Base-by-base conservation (phyloP, 2,797 vertebrate species). In the Melanotaenia trifasciata region DNA sequence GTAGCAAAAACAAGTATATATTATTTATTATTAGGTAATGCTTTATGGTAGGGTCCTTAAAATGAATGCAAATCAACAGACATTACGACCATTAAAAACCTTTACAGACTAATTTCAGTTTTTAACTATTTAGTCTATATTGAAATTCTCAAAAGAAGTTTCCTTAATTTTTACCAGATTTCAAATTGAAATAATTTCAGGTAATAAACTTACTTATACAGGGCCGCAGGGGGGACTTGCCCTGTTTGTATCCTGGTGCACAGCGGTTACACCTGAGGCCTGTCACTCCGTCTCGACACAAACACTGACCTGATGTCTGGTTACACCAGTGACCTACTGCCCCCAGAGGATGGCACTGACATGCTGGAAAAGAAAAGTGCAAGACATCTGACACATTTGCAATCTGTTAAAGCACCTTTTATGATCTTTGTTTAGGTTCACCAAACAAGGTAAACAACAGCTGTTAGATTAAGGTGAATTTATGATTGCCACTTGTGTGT, bases 241-340 rank as follows among this genome's bases (percentile, higher is more conserved):
- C 96, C 87, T 97, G 97, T 85, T 96, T 95, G 90, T 91, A 98
- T 57, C 96, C 96, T 0, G 90, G 92, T 22, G 94, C 92, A 32
- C 96, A 97, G 78, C 94, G 96, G 87, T 95, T 97, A 80, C 97
- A 98, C 33, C 94, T 93, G 69, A 94, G 90, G 58, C 96, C 96
- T 0, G 91, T 95, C 85, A 98, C 97, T 1, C 97, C 97, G 1
- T 96, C 91, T 66, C 96, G 95, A 89, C 97, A 98, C 67, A 95
- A 89, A 76, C 97, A 97, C 81, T 97, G 96, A 32, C 96, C 96
- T 0, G 95, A 95, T 2, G 96, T 97, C 91, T 97, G 96, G 89
- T 97, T 98, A 81, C 97, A 98, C 93, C 93, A 93, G 40, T 66
- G 91, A 1, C 96, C 95, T 28, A 94, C 93, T 0, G 96, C 96